These are phyloP conservation scores for Eristalinus aeneus DNA, from an alignment of 2,888 invertebrate species.

Conservation along the genomic window DNA sequence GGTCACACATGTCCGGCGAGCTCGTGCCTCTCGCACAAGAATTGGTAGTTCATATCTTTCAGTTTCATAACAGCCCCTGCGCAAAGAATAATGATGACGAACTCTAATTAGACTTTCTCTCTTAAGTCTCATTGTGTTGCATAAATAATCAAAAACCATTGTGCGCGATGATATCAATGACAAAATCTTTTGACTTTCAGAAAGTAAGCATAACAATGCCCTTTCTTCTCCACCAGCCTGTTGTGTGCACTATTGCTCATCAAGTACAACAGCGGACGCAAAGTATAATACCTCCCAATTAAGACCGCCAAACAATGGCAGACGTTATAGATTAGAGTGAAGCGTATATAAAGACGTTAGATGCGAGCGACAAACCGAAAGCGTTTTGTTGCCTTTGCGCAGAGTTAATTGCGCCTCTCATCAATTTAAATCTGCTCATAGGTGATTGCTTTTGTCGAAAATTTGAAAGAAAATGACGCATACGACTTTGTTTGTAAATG, in stretches of 20 bases:
- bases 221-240: background rate
- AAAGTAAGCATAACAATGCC: background rate
- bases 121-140: background rate
- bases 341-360: background rate
- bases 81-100: background rate
- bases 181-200: background rate
- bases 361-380: background rate
- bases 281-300: conserved; percentile 21
- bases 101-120: background rate
- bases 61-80: background rate
- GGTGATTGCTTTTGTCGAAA: background rate
- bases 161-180: background rate
- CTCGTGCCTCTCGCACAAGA: background rate
- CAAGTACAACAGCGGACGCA: background rate
- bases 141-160: background rate
- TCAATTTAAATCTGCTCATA: background rate
- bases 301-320: background rate
- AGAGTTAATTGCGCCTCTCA: background rate
- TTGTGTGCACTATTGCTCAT: background rate
- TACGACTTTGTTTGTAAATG: background rate
- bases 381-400: background rate
- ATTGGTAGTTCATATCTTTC: background rate
- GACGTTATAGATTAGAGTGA: background rate
- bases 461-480: background rate
- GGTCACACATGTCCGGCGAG: background rate